A percentile compares a stretch with the other conserved stretches of the same genome.
phyloP scores from a whole-genome alignment of 2,888 invertebrate species.

The Notocelia uddmanniana region DNA sequence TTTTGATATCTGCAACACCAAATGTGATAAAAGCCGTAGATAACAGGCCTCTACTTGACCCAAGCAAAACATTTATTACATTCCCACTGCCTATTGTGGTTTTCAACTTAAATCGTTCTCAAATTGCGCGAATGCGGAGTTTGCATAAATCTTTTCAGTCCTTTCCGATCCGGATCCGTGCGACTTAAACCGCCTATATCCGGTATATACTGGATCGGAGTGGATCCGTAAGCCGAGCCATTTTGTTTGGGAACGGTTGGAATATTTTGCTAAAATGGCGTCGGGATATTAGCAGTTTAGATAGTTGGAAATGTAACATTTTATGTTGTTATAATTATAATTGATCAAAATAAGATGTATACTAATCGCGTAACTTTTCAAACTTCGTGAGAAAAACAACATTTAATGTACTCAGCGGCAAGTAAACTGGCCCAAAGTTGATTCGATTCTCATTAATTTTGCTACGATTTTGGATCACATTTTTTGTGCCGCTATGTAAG shows the following conservation, averaged over 20 bases:
- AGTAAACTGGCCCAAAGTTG: too few species aligned
- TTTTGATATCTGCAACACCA: too few species aligned
- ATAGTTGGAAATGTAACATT: not conserved
- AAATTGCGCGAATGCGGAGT: slow-evolving; percentile 30
- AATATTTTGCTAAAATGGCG: not conserved
- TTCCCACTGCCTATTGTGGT: slow-evolving; percentile 5
- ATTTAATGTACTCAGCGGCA: too few species aligned
- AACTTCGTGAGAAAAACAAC: too few species aligned
- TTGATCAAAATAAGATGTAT: too few species aligned
- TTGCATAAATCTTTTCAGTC: slow-evolving; percentile 44
- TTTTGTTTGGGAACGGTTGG: not conserved
- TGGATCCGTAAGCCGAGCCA: slow-evolving; percentile 2
- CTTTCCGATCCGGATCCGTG: slow-evolving; percentile 40
- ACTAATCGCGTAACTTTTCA: too few species aligned
- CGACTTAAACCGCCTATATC: slow-evolving; percentile 43
- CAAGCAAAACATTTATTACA: not conserved
- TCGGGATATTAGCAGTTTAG: not conserved
- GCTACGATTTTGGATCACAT: too few species aligned
- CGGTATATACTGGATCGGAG: slow-evolving; percentile 34
- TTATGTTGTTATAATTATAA: too few species aligned
- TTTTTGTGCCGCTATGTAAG: too few species aligned
- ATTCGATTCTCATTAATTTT: too few species aligned
- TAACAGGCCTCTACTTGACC: not conserved
- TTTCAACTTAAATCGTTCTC: slow-evolving; percentile 20
- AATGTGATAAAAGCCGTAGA: too few species aligned